Conservation (phyloP, 2,113 vertebrate species). For the Piprites chloris region DNA sequence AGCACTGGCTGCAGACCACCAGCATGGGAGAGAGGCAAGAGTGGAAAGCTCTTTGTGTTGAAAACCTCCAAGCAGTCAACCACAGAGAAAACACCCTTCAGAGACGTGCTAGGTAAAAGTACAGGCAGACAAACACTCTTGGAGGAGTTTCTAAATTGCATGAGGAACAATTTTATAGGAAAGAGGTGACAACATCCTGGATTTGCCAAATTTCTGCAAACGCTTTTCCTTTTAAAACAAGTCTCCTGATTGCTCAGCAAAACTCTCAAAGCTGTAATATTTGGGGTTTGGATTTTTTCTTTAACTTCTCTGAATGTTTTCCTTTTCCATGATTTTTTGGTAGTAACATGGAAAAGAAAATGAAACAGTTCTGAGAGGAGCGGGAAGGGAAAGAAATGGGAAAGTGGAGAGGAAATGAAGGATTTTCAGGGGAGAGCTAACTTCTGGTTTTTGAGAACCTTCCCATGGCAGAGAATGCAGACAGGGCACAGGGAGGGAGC, state of each 20-base stretch:
- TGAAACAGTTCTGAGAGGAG: background rate
- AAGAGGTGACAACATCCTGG: constrained; percentile 14
- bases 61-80: background rate
- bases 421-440: background rate
- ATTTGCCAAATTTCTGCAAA: constrained; percentile 15
- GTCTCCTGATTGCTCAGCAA: background rate
- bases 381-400: background rate
- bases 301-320: background rate
- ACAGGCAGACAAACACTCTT: background rate
- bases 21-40: background rate
- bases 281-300: background rate
- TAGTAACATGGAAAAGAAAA: background rate
- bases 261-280: background rate
- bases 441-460: background rate
- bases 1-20: background rate
- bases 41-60: background rate
- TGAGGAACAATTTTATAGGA: background rate
- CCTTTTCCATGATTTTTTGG: background rate
- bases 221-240: background rate
- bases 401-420: background rate
- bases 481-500: accelerated
- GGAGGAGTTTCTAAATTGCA: background rate
- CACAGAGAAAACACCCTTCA: background rate
- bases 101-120: background rate
- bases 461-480: background rate